phyloP scores from a whole-genome alignment of 2,113 vertebrate genomes.

The Sialia sialis region DNA sequence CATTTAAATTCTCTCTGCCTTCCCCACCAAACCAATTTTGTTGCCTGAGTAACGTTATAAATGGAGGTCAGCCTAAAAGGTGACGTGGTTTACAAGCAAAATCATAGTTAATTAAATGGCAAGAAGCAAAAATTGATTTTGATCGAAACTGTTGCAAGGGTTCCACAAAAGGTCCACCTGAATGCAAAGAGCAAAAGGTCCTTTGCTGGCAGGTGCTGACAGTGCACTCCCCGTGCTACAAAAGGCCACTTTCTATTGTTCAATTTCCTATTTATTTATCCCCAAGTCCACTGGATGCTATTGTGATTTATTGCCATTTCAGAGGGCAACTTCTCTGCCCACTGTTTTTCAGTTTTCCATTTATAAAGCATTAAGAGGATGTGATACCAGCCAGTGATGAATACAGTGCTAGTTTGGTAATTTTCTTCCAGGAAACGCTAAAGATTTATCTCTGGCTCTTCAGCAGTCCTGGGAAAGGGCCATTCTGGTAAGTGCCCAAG shows the following conservation, averaged over 20 bases:
- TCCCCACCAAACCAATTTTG: slow-evolving; percentile 2
- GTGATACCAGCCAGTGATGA: background rate
- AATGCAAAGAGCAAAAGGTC: background rate
- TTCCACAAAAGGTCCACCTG: background rate
- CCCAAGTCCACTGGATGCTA: background rate
- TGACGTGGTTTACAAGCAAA: slow-evolving; percentile 40
- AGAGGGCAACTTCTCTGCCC: background rate
- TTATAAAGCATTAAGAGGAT: slow-evolving; percentile 37
- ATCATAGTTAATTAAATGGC: slow-evolving; percentile 56
- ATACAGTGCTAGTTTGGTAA: background rate
- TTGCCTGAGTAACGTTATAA: slow-evolving; percentile 25
- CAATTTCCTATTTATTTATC: slow-evolving; percentile 20
- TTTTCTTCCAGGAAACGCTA: slow-evolving; percentile 8
- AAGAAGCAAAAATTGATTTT: slow-evolving; percentile 42
- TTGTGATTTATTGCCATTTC: slow-evolving; percentile 45
- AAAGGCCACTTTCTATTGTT: background rate
- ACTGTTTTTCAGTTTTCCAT: slow-evolving; percentile 19
- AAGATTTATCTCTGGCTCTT: slow-evolving; percentile 36
- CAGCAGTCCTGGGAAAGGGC: background rate
- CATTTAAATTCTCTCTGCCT: background rate
- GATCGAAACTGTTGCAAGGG: background rate
- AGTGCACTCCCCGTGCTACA: background rate
- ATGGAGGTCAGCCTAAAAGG: slow-evolving; percentile 44
- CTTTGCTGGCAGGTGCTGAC: slow-evolving; percentile 17
- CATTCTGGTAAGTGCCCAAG: background rate